Conservation (phyloP, 2,888 invertebrate genomes). For the Ophion ventricosus region DNA sequence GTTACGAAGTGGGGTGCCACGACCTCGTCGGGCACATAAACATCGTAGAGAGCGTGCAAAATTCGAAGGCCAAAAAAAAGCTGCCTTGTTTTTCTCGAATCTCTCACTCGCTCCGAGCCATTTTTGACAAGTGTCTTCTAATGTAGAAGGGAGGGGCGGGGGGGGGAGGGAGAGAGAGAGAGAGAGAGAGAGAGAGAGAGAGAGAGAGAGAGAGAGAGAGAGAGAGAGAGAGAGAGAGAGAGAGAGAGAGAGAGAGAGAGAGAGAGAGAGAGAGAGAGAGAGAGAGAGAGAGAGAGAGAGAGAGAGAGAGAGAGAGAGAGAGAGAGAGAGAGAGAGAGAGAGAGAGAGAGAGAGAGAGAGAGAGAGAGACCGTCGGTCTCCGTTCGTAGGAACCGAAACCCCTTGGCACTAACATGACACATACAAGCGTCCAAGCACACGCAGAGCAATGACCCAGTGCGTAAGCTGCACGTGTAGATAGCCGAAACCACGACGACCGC, state of each 20-base stretch:
- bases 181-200: conserved; percentile 11
- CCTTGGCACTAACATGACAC: background rate
- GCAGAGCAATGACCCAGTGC: conserved; percentile 82
- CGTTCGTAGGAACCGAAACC: conserved; percentile 13
- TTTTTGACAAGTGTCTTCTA: conserved; percentile 57
- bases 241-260: conserved; percentile 15
- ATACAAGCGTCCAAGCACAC: conserved; percentile 27
- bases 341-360: conserved; percentile 16
- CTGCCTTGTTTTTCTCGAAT: conserved; percentile 1
- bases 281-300: conserved; percentile 5
- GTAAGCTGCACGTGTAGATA: conserved; percentile 79
- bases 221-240: background rate
- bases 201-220: conserved; percentile 22
- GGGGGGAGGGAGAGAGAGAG: conserved; percentile 1
- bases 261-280: conserved; percentile 9
- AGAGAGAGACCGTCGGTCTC: conserved; percentile 20
- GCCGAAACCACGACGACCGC: conserved; percentile 78
- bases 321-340: conserved; percentile 5
- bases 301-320: conserved; percentile 10
- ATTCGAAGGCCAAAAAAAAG: conserved; percentile 57
- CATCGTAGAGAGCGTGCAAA: conserved; percentile 62
- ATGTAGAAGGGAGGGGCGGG: conserved; percentile 12
- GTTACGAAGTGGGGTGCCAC: conserved; percentile 56
- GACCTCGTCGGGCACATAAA: conserved; percentile 57
- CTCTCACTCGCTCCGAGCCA: conserved; percentile 41